Evolutionary conservation across 1,140 invertebrate genomes (phyloP).

Genomic region (Brachionus rubens): DNA sequence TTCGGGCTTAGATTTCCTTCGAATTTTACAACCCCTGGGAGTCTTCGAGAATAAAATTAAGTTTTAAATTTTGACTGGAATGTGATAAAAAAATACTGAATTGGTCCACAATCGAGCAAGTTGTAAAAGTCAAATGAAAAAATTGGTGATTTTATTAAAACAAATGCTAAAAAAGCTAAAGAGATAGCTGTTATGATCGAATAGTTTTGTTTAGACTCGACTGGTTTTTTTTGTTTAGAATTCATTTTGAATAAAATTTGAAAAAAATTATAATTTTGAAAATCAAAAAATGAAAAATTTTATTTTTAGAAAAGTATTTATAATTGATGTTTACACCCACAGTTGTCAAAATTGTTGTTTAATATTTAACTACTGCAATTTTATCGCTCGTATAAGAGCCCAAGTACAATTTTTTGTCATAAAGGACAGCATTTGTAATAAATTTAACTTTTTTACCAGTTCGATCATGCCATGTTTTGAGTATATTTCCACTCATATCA

Average conservation of each 20-base stretch:
- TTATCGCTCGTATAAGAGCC: not conserved
- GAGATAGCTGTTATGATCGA: not conserved
- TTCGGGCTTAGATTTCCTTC: slow-evolving; percentile 1
- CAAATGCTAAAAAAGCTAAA: too few species aligned
- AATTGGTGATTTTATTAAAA: too few species aligned
- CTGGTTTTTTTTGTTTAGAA: too few species aligned
- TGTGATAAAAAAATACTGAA: too few species aligned
- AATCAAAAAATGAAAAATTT: too few species aligned
- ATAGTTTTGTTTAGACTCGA: not conserved
- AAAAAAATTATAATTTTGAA: too few species aligned
- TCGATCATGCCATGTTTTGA: slow-evolving; percentile 40
- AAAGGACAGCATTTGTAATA: not conserved
- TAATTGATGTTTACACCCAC: too few species aligned
- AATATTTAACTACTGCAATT: not conserved
- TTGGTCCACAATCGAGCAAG: too few species aligned
- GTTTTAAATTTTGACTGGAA: too few species aligned
- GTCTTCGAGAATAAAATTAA: not conserved
- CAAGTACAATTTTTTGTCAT: not conserved
- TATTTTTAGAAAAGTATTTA: too few species aligned
- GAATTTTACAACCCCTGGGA: not conserved
- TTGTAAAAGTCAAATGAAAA: too few species aligned
- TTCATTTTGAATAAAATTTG: too few species aligned
- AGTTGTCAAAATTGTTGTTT: not conserved
- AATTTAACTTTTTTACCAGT: slow-evolving; percentile 26
- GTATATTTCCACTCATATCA: slow-evolving; percentile 17